phyloP scores from a whole-genome alignment of 2,888 invertebrate genomes.

The Meta bourneti region DNA sequence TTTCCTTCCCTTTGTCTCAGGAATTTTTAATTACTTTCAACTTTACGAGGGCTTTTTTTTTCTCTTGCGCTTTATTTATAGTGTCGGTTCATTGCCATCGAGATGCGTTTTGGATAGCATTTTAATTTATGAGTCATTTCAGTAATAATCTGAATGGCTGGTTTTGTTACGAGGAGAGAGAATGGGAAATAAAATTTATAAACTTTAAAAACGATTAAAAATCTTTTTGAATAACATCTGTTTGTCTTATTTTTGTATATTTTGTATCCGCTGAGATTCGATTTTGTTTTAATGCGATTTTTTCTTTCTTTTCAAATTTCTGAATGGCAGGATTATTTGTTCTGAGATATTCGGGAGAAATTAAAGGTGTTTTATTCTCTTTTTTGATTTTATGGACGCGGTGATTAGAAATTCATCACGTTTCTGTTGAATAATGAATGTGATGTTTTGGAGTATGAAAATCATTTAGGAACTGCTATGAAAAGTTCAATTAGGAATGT shows the following conservation, averaged over 20 bases:
- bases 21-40: slow-evolving; percentile 72
- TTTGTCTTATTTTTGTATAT: slow-evolving; percentile 56
- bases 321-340: slow-evolving; percentile 4
- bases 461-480: not conserved
- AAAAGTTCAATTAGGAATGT: not conserved
- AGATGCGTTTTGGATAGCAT: slow-evolving; percentile 38
- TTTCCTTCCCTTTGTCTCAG: slow-evolving; percentile 59
- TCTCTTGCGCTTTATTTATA: slow-evolving; percentile 45
- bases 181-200: slow-evolving; percentile 18
- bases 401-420: not conserved
- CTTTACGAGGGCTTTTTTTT: slow-evolving; percentile 48
- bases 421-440: not conserved
- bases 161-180: not conserved
- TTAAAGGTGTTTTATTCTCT: not conserved
- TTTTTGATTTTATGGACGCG: not conserved
- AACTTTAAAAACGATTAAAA: slow-evolving; percentile 33
- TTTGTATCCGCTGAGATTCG: not conserved
- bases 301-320: not conserved
- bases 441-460: not conserved
- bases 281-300: slow-evolving; percentile 19
- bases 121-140: slow-evolving; percentile 63
- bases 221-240: slow-evolving; percentile 37
- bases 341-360: not conserved
- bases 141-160: slow-evolving; percentile 36
- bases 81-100: slow-evolving; percentile 22